These are phyloP conservation scores for Heliconius nattereri DNA, from an alignment of 1,140 invertebrate species.

Conservation along the genomic window DNA sequence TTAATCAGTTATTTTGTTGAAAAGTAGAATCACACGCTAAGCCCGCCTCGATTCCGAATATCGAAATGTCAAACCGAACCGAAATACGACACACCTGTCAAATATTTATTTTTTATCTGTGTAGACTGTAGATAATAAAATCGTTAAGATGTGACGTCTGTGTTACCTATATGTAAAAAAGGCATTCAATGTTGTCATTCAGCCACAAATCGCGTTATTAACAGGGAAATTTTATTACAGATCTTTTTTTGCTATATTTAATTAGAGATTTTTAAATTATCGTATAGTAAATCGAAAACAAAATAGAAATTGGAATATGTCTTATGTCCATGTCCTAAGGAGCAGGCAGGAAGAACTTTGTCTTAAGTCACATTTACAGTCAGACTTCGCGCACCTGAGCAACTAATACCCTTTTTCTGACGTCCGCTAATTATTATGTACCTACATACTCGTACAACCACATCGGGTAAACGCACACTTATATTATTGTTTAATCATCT, in stretches of 20 bases:
- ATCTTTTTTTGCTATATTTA: background rate
- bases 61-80: slow-evolving; percentile 69
- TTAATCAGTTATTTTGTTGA: slow-evolving; percentile 66
- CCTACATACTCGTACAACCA: no score
- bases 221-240: background rate
- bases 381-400: no score
- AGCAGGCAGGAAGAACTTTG: no score
- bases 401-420: background rate
- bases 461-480: no score
- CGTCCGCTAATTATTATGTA: background rate
- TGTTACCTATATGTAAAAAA: slow-evolving; percentile 10
- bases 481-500: no score
- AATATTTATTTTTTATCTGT: slow-evolving; percentile 61
- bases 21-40: slow-evolving; percentile 62
- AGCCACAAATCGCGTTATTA: slow-evolving; percentile 3
- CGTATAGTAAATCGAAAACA: background rate
- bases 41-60: slow-evolving; percentile 52
- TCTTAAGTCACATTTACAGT: no score
- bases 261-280: background rate
- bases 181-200: background rate
- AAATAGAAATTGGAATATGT: background rate
- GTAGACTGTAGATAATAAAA: slow-evolving; percentile 45
- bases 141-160: slow-evolving; percentile 29
- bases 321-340: no score
- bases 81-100: slow-evolving; percentile 75